Evolutionary conservation across 2,888 invertebrate species (phyloP), one percentile per base, ranked within the genome.

Genomic region (Pogonocherus hispidulus): DNA sequence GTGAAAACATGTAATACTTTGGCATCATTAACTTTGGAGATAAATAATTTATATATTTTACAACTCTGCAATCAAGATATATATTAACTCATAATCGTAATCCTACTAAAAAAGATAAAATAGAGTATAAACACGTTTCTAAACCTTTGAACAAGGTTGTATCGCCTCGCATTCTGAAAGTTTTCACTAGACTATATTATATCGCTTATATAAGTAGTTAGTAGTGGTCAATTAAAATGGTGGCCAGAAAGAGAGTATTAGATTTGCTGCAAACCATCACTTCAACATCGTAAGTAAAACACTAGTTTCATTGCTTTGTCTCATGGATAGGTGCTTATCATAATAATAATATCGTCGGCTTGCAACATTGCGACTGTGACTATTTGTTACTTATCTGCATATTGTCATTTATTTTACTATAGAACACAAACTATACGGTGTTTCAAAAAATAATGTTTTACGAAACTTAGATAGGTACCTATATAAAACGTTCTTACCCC

Each of bases 231-330:
- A 18, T 19, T 52, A 76, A 71, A 67, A 89, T 89, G 89, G 82
- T 85, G 69, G 82, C 86, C 55, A 86, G 89, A 75, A 90, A 88
- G 82, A 89, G 88, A 79, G 89, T 92, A 60, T 85, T 92, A 69
- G 90, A 91, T 84, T 87, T 93, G 75, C 84, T 93, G 67, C 88
- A 90, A 79, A 88, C 90, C 27, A 88, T 93, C 66, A 89, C 91
- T 57, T 86, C 87, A 63, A 89, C 90, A 69, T 90, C 92, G 92
- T 92, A 88, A 90, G 91, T 91, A 69, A 32, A 41, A 37, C 8
- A 37, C n/a, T n/a, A 37, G n/a, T n/a, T n/a, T 41, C 41, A n/a
- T 16, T 14, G 41, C 14, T 41, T 41, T n/a, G n/a, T 3, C 5
- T n/a, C 41, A 11, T 41, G 16, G 5, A 32, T 32, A n/a, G n/a